phyloP scores from a whole-genome alignment of 2,113 vertebrate genomes.

The Bambusicola thoracicus region DNA sequence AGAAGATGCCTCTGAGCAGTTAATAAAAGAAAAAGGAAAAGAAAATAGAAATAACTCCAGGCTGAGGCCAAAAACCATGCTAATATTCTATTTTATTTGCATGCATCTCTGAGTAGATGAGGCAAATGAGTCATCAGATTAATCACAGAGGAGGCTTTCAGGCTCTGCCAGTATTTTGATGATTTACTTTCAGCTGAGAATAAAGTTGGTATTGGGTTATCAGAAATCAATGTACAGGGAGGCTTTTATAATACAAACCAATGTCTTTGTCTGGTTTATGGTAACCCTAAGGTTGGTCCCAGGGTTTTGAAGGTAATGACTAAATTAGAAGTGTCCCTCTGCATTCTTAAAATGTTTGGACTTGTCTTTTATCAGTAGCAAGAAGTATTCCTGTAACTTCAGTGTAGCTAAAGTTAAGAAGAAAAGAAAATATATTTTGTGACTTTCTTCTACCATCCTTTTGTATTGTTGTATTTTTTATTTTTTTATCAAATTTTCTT shows the following conservation, averaged over 20 bases:
- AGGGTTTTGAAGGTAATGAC: not conserved
- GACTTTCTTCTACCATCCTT: not conserved
- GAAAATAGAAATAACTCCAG: not conserved
- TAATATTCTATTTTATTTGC: not conserved
- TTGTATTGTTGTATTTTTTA: too few relatives aligned
- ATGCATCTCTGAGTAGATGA: not conserved
- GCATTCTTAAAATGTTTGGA: not conserved
- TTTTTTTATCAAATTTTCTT: not conserved
- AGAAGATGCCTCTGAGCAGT: not conserved
- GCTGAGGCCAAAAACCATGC: not conserved
- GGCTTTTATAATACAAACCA: not conserved
- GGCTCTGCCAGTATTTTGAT: not conserved
- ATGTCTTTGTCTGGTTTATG: not conserved
- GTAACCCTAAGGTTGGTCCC: not conserved
- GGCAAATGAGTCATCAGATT: not conserved
- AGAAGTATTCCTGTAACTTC: not conserved
- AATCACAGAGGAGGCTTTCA: not conserved
- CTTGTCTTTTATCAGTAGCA: not conserved
- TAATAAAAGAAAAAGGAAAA: not conserved
- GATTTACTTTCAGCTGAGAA: not conserved
- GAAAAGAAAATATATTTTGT: not conserved
- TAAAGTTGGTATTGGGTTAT: not conserved
- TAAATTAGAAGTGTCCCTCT: not conserved
- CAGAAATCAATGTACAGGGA: not conserved
- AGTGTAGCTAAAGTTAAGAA: not conserved